Evolutionary conservation across 30 jellyfish, hydroid and myxozoan genomes (phyloP).

Genomic region (Haliclystus octoradiatus): DNA sequence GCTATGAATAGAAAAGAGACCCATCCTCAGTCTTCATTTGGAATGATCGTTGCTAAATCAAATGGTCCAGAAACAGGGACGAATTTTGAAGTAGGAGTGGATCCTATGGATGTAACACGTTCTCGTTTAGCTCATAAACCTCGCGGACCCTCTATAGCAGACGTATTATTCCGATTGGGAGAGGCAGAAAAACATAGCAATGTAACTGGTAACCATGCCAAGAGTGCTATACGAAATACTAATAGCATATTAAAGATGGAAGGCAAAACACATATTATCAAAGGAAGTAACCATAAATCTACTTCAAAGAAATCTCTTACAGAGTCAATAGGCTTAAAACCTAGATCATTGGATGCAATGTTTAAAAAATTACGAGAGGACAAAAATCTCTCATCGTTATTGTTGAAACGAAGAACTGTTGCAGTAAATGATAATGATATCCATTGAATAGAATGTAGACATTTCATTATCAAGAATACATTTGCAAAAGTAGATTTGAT

Average conservation of each 20-base stretch:
- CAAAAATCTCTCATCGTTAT: background rate
- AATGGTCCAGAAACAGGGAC: conserved; percentile 5
- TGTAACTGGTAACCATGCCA: background rate
- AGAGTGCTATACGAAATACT: background rate
- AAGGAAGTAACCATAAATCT: background rate
- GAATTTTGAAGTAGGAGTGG: conserved; percentile 17
- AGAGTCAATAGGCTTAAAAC: background rate
- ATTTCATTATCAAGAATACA: no score
- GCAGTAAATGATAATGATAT: background rate
- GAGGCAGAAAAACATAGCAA: conserved; percentile 1
- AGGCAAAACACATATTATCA: background rate
- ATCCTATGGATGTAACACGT: conserved; percentile 65
- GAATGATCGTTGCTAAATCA: background rate
- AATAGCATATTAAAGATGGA: background rate
- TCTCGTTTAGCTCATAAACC: conserved; percentile 48
- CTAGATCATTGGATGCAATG: background rate
- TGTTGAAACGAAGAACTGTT: background rate
- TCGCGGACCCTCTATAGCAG: conserved; percentile 28
- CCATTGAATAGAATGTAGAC: background rate
- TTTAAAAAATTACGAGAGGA: background rate
- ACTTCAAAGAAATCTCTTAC: background rate
- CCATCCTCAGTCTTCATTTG: background rate
- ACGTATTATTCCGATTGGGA: conserved; percentile 34
- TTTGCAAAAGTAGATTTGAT: no score
- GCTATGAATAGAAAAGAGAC: background rate